These are phyloP conservation scores for Leptodactylus fuscus DNA, from an alignment of 2,113 vertebrate species.

Conservation along the genomic window DNA sequence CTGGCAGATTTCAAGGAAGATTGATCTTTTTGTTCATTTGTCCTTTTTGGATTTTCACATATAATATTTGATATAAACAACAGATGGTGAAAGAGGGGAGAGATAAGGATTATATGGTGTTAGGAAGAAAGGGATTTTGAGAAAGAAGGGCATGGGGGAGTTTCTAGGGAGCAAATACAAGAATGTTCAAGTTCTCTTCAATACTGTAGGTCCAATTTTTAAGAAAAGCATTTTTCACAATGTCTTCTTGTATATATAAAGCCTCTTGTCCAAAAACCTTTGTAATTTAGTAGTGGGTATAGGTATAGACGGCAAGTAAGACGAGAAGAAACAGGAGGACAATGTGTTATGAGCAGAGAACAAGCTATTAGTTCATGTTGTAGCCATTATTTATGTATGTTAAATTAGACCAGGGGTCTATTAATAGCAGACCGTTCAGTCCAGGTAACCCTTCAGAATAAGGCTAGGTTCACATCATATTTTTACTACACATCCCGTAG, in stretches of 20 bases:
- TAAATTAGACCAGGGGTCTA: too few relatives aligned
- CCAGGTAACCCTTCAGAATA: too few relatives aligned
- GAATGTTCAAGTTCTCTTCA: background rate
- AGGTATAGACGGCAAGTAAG: too few relatives aligned
- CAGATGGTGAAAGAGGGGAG: background rate
- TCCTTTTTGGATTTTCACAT: background rate
- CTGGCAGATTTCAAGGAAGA: background rate
- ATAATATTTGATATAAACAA: slow-evolving; percentile 3
- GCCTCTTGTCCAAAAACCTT: background rate
- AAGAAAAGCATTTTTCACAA: background rate
- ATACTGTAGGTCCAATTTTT: background rate
- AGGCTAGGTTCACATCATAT: too few relatives aligned
- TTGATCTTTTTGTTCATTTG: background rate
- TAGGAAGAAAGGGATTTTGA: slow-evolving; percentile 4
- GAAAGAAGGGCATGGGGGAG: background rate
- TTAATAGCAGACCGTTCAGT: too few relatives aligned
- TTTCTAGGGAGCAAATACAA: background rate
- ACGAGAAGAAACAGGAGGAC: too few relatives aligned
- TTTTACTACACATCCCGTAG: too few relatives aligned
- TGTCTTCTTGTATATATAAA: background rate
- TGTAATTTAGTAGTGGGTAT: background rate
- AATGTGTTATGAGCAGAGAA: too few relatives aligned
- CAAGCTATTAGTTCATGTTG: too few relatives aligned
- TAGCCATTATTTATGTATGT: too few relatives aligned
- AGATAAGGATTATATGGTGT: background rate